These are phyloP conservation scores for Nipponia nippon DNA, from an alignment of 2,113 vertebrate species.

Conservation along the genomic window DNA sequence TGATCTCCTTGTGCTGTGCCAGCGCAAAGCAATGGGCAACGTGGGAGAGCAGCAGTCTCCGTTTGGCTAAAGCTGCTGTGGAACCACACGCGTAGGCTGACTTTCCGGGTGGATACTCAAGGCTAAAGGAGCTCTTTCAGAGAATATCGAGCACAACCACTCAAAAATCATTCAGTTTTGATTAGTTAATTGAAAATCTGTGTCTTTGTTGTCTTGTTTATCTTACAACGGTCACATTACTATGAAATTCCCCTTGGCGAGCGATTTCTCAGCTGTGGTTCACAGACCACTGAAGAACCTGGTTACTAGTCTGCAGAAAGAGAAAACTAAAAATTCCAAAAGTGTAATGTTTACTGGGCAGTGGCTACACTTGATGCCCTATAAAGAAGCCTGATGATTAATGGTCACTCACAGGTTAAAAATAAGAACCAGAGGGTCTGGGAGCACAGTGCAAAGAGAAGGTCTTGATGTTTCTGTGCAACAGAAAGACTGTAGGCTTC, in stretches of 20 bases:
- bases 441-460: not conserved
- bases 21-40: not conserved
- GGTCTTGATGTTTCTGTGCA: not conserved
- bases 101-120: not conserved
- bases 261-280: not conserved
- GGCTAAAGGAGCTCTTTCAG: not conserved
- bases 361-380: not conserved
- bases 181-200: not conserved
- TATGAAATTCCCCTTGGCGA: not conserved
- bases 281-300: not conserved
- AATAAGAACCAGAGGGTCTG: not conserved
- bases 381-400: not conserved
- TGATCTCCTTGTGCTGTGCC: not conserved
- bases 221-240: not conserved
- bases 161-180: not conserved
- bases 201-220: not conserved
- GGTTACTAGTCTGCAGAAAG: not conserved
- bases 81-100: fast-evolving
- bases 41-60: not conserved
- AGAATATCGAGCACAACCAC: not conserved
- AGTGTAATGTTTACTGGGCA: fast-evolving
- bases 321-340: not conserved
- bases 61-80: not conserved
- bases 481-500: not conserved
- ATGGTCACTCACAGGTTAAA: not conserved